phyloP scores from a whole-genome alignment of 2,888 invertebrate species.

The Trichogramma evanescens region DNA sequence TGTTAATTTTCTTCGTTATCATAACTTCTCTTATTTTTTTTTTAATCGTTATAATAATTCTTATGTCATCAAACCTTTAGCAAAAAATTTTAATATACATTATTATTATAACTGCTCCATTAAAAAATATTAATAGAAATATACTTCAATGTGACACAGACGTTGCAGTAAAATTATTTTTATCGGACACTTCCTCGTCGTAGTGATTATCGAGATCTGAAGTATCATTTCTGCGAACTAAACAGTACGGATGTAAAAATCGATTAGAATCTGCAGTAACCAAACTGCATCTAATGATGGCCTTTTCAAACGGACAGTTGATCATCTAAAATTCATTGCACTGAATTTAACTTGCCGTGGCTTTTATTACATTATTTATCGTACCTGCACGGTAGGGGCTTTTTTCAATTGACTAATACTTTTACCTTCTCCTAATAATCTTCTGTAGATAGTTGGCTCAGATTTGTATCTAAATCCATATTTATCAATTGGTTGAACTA shows the following conservation, averaged over 20 bases:
- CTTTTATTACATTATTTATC: not conserved
- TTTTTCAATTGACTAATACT: slow-evolving; percentile 57
- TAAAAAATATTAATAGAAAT: not conserved
- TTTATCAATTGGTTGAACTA: slow-evolving; percentile 69
- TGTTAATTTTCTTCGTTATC: slow-evolving; percentile 53
- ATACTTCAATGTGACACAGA: slow-evolving; percentile 35
- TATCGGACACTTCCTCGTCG: slow-evolving; percentile 52
- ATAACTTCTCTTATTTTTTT: slow-evolving; percentile 66
- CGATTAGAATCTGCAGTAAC: slow-evolving; percentile 50
- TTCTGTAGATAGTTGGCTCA: slow-evolving; percentile 75
- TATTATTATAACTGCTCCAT: not conserved
- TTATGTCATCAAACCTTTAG: slow-evolving; percentile 72
- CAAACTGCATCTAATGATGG: slow-evolving; percentile 64
- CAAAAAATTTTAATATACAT: not conserved
- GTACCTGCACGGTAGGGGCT: slow-evolving; percentile 67
- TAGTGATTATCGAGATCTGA: slow-evolving; percentile 65
- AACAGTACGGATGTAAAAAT: slow-evolving; percentile 64
- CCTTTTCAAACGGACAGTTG: slow-evolving; percentile 51
- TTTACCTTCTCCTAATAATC: slow-evolving; percentile 60
- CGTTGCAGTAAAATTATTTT: slow-evolving; percentile 60
- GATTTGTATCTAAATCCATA: slow-evolving; percentile 78
- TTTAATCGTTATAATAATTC: slow-evolving; percentile 79
- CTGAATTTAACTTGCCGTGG: not conserved
- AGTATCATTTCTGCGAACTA: slow-evolving; percentile 59
- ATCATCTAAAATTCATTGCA: slow-evolving; percentile 41